Evolutionary conservation across 2,797 vertebrate genomes (phyloP).

Genomic region (Melanotaenia maccullochi): DNA sequence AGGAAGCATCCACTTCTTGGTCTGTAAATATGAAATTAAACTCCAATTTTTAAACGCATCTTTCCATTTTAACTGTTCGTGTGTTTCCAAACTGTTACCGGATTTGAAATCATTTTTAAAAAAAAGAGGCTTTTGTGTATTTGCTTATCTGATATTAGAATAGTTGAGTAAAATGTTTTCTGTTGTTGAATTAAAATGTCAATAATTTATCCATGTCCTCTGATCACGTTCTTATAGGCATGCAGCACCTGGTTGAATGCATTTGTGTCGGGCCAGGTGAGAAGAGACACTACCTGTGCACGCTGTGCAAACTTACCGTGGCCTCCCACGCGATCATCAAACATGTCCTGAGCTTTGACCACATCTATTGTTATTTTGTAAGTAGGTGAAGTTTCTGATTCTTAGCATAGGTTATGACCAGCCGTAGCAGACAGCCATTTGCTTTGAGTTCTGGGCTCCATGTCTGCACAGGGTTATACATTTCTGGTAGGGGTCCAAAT

Average conservation of each 20-base stretch:
- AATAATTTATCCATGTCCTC: neutral
- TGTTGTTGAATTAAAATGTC: neutral
- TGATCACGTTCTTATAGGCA: conserved; percentile 46
- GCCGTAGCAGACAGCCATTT: no score
- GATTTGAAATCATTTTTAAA: no score
- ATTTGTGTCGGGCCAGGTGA: conserved; percentile 11
- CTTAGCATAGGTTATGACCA: no score
- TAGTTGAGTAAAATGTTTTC: neutral
- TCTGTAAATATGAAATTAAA: conserved; percentile 39
- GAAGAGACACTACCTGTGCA: conserved; percentile 66
- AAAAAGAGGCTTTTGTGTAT: neutral
- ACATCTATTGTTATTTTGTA: conserved; percentile 71
- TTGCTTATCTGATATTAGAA: neutral
- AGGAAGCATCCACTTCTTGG: conserved; percentile 73
- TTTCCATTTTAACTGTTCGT: no score
- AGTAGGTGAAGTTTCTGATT: conserved; percentile 30
- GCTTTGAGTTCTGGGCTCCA: no score
- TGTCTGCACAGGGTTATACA: no score
- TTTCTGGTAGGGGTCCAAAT: no score
- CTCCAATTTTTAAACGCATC: neutral
- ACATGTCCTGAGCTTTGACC: conserved; percentile 73
- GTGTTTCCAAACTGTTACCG: neutral
- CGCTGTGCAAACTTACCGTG: conserved; percentile 53
- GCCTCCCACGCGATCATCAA: conserved; percentile 50
- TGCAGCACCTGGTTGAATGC: conserved; percentile 72